Evolutionary conservation across 1,140 invertebrate genomes (phyloP).

Genomic region (Sweltsa coloradensis): DNA sequence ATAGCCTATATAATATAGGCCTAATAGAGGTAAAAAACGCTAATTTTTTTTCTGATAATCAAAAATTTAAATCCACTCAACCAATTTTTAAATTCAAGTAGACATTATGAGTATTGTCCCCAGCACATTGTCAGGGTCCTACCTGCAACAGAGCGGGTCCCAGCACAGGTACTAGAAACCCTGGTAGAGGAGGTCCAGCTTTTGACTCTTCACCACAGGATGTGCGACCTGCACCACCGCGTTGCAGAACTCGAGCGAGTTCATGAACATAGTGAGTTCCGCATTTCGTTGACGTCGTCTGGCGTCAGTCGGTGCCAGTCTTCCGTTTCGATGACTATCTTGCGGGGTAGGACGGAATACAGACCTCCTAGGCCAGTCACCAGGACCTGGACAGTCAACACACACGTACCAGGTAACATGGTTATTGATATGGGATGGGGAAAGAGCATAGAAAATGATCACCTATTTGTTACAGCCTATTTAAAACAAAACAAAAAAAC

Average conservation of each 20-base stretch:
- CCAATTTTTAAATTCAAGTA: too few species aligned
- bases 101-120: too few species aligned
- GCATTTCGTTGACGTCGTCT: constrained; percentile 77
- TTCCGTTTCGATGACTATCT: constrained; percentile 53
- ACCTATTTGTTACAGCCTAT: too few species aligned
- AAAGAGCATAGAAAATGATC: too few species aligned
- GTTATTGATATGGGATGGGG: too few species aligned
- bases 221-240: constrained; percentile 85
- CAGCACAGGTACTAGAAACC: constrained; percentile 91
- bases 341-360: constrained; percentile 81
- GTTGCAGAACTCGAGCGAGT: constrained; percentile 93
- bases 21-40: too few species aligned
- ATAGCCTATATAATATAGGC: too few species aligned
- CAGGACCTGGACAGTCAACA: constrained; percentile 34
- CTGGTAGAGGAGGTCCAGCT: constrained; percentile 85
- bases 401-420: too few species aligned
- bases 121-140: too few species aligned
- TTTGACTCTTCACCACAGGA: constrained; percentile 65
- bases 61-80: too few species aligned
- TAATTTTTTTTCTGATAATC: too few species aligned
- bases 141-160: constrained; percentile 90
- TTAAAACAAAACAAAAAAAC: too few species aligned
- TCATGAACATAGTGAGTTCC: constrained; percentile 78
- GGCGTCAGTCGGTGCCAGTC: constrained; percentile 77
- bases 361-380: constrained; percentile 79